Evolutionary conservation across 1,140 invertebrate species (phyloP).

Genomic region (Babylonia areolata): DNA sequence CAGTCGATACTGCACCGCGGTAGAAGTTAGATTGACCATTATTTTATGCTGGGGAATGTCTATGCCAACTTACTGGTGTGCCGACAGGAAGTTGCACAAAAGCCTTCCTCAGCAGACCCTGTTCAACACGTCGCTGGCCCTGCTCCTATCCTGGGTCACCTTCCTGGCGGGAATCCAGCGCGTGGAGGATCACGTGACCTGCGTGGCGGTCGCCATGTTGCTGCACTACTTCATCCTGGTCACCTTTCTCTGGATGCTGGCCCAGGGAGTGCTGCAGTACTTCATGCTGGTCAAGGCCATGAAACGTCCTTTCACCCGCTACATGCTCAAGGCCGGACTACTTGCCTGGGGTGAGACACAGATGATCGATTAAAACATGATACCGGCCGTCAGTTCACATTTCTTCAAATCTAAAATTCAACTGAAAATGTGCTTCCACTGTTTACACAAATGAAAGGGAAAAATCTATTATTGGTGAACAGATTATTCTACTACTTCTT

Average conservation of each 20-base stretch:
- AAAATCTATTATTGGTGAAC: no score
- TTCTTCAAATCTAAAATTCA: no score
- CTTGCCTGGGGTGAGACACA: slow-evolving; percentile 76
- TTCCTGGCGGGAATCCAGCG: slow-evolving; percentile 63
- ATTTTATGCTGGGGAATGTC: no score
- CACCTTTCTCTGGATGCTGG: slow-evolving; percentile 77
- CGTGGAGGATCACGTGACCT: slow-evolving; percentile 54
- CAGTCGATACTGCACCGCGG: no score
- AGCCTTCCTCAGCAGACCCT: slow-evolving; percentile 63
- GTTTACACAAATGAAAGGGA: no score
- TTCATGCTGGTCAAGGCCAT: slow-evolving; percentile 76
- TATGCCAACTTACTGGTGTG: no score
- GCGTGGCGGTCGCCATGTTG: slow-evolving; percentile 68
- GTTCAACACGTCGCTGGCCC: slow-evolving; percentile 60
- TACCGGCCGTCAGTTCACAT: no score
- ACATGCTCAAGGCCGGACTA: slow-evolving; percentile 71
- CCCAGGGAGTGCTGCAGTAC: slow-evolving; percentile 76
- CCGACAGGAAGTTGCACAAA: slow-evolving; percentile 61
- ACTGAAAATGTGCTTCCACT: no score
- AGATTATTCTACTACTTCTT: no score
- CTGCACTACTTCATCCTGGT: slow-evolving; percentile 76
- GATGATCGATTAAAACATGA: no score
- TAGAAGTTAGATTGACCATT: no score
- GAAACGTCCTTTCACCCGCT: slow-evolving; percentile 73
- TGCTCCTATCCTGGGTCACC: slow-evolving; percentile 58